phyloP scores from a whole-genome alignment of 2,113 vertebrate genomes.

The Motacilla alba region DNA sequence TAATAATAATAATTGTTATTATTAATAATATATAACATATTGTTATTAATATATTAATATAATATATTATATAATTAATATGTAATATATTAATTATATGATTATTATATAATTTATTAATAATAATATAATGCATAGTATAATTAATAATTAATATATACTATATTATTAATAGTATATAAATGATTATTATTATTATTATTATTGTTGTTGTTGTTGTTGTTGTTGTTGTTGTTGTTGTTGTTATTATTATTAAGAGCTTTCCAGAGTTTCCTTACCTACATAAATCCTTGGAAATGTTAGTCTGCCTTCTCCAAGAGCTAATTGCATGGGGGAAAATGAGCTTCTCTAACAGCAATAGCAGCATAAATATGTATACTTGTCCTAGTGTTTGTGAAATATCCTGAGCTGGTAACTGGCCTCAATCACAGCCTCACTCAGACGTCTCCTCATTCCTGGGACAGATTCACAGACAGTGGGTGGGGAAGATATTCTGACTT shows the following conservation, averaged over 20 bases:
- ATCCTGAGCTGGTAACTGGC: background rate
- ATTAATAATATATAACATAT: no score
- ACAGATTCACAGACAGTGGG: background rate
- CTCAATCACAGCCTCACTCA: background rate
- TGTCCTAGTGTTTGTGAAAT: background rate
- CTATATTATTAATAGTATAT: no score
- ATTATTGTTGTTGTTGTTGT: no score
- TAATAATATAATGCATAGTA: no score
- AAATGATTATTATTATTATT: no score
- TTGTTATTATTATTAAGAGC: background rate
- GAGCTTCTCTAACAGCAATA: background rate
- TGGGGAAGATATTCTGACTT: background rate
- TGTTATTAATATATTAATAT: no score
- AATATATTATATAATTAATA: no score
- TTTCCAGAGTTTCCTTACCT: background rate
- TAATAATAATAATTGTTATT: fast-evolving
- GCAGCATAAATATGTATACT: background rate
- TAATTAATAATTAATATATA: no score
- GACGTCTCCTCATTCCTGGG: background rate
- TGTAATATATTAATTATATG: no score
- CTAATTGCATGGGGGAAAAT: background rate
- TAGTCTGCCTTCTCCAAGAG: background rate
- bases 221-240: no score
- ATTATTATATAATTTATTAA: no score
- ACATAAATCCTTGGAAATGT: background rate